Evolutionary conservation across 2,113 vertebrate species (phyloP).

Genomic region (Antechinus flavipes): DNA sequence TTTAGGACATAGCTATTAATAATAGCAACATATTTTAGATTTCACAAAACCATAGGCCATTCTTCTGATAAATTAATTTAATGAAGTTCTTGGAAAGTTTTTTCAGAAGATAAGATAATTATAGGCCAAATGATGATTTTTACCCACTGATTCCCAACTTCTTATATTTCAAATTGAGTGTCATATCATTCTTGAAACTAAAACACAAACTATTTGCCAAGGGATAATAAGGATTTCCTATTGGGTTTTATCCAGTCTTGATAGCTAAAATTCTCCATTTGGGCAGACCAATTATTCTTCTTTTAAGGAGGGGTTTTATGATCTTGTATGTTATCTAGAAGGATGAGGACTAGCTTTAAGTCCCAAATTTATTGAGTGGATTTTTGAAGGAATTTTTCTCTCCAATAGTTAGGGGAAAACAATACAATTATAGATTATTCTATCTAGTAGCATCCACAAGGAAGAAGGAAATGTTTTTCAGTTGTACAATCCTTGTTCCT

Average conservation of each 20-base stretch:
- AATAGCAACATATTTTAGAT: constrained; percentile 38
- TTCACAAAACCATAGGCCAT: constrained; percentile 19
- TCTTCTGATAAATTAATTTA: background rate
- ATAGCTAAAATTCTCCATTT: background rate
- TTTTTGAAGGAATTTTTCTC: background rate
- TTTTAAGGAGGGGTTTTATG: constrained; percentile 1
- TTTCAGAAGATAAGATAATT: background rate
- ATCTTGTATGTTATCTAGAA: background rate
- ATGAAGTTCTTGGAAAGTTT: background rate
- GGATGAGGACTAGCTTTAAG: background rate
- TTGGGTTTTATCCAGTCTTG: background rate
- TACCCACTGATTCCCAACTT: background rate
- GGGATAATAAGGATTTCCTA: constrained; percentile 29
- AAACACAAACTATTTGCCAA: background rate
- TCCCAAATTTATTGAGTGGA: background rate
- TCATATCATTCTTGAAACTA: constrained; percentile 33
- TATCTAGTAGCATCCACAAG: background rate
- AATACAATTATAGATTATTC: background rate
- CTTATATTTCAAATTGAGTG: constrained; percentile 18
- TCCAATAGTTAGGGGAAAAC: background rate
- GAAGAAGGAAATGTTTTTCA: constrained; percentile 3
- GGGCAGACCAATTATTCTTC: constrained; percentile 3
- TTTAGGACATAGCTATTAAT: constrained; percentile 33
- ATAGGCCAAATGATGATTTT: background rate
- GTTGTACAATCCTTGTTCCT: background rate